Base-by-base conservation (phyloP, 2,797 vertebrate genomes). In the Mormyrus hasselquistii region DNA sequence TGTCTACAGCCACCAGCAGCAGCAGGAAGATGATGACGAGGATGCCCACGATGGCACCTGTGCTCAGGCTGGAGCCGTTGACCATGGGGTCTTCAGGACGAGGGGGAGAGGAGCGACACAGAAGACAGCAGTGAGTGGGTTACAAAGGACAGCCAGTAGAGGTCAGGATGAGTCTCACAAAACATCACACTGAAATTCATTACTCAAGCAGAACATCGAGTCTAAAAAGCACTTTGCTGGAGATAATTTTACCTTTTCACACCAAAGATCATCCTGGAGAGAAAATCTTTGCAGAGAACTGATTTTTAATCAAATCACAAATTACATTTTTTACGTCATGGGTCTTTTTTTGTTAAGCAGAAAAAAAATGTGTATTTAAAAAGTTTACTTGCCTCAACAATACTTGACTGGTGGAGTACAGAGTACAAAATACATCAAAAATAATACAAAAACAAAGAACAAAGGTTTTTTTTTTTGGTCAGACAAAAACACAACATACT, bases 41-140 rank as follows among this genome's bases (percentile, higher is more conserved):
- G 92, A 99, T 99, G 89, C 98, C 99, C 52, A 99, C 97, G 8
- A 99, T 99, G 94, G 98, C 97, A 0, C 98, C 99, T 0, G 98
- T 99, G 92, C 98, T 95, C 90, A 99, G 94, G 87, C 97, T 96
- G 0, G 98, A 93, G 0, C 95, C 93, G 2, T 95, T 93, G 79
- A 87, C 94, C 2, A 87, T 91, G 1, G 95, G 92, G 86, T 96
- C 98, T 98, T 96, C 90, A 44, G 53, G 89, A 84, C 59, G 29
- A 10, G 7, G 55, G 69, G 62, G 47, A 14, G 44, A 65, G 53
- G 9, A 14, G 50, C 19, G 47, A 86, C 76, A 89, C 49, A 59
- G 49, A 73, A 19, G 44, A 89, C 3, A 59, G n/a, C 10, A 6
- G 91, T 88, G 88, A 92, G 87, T 85, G 41, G 7, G 16, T 84